Evolutionary conservation across 2,113 vertebrate species (phyloP), one percentile per base, ranked within the genome.

Genomic region (Smithornis capensis): DNA sequence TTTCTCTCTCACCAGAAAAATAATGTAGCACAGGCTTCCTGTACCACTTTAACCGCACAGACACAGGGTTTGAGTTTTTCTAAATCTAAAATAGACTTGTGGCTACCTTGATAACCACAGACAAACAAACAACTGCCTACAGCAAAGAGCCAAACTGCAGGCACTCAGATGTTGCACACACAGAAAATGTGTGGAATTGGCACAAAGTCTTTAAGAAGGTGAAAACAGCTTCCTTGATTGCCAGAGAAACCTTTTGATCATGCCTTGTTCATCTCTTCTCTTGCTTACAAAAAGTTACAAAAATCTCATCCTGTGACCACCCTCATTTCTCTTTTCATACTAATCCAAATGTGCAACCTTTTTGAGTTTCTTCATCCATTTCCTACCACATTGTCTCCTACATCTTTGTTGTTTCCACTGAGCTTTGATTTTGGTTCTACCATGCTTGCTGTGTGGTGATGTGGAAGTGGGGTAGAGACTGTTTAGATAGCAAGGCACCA

Each of bases 11-110:
- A 92, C 53, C 75, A 86, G 80, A 86, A 74, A 50, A 95, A 89
- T 83, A 80, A 88, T 37, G 63, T 59, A 77, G 45, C 40, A 68
- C 10, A 42, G 50, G 89, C 90, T 97, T 98, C 97, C 97, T 94
- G 94, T 82, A 24, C 89, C 85, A 16, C 38, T 97, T 93, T 57
- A 93, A 57, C 64, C 2, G 3, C 27, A 62, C 52, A 73, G 87
- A 64, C 82, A 84, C 37, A 50, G 31, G 35, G 65, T n/a, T 90
- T 64, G 78, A 76, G 29, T 50, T 88, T 88, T 47, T 78, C 56
- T 81, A 53, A 70, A 22, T 88, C 90, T 44, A 93, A 83, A 93
- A 92, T 75, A 71, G 53, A 60, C 67, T 93, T 80, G 71, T 90
- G 85, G 60, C 88, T 90, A 86, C 79, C 73, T 83, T 68, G 69